Evolutionary conservation across 2,888 invertebrate genomes (phyloP), one percentile per base, ranked within the genome.

Genomic region (Drosophila subquinaria): DNA sequence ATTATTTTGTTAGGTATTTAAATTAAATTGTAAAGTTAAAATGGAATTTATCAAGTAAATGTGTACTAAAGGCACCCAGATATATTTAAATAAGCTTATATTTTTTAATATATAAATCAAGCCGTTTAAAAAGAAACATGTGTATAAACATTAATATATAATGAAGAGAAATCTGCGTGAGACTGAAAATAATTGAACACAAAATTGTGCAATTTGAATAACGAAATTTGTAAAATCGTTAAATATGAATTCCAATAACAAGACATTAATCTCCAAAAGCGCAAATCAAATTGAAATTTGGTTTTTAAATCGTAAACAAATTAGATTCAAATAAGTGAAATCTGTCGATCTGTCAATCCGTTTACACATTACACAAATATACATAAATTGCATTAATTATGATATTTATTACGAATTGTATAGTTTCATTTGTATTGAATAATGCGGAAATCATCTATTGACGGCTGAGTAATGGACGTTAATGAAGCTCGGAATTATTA

Each of bases 41-140:
- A 69, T 84, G 79, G 83, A 89, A 89, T 88, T 84, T 89, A 89
- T 82, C 82, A 70, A 78, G 76, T 73, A 87, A 89, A 75, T 65
- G 67, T 81, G 73, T 89, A 87, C 82, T 81, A 83, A 79, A 65
- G 69, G 63, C 55, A 88, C 69, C 69, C 55, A 42, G 27, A 78
- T 73, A 76, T 80, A 76, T 80, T 67, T 83, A 59, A 59, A 70
- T 79, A 89, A 81, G 66, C 73, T 84, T 83, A 73, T 89, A 89
- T 89, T 84, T 83, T 85, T 76, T 52, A 72, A 79, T 64, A 74
- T 45, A 74, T 53, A 66, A 69, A 69, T 42, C 45, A 69, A 73
- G 33, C 65, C 60, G 51, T 47, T 48, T 71, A 78, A 63, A 51
- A 69, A 81, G 52, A 66, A 52, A 52, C 50, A 66, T 66, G 57